Evolutionary conservation across 2,888 invertebrate genomes (phyloP), one percentile per base, ranked within the genome.

Genomic region (Mechanitis messenoides): DNA sequence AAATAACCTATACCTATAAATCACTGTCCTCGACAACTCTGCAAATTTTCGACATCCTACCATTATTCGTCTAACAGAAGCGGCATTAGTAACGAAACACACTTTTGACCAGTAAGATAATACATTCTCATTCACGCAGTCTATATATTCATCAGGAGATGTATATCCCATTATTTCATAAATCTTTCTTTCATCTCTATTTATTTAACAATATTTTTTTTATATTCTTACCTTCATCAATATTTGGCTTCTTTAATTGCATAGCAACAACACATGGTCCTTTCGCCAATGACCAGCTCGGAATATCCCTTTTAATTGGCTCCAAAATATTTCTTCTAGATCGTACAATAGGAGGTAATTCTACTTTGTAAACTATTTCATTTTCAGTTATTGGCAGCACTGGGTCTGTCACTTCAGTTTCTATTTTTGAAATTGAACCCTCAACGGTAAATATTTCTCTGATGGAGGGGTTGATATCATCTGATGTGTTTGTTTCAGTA

Each of bases 281-380:
- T 63, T 88, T 90, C 0, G 90, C 91, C 38, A 91, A 67, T 3
- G 90, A 89, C 91, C 91, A 91, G 1, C 78, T 69, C 0, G 91
- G 91, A 2, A 74, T 74, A 50, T 85, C 86, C 45, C 83, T 80
- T 56, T 79, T 84, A 28, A 91, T 76, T 35, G 91, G 91, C 69
- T 90, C 90, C 64, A 91, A 68, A 63, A 90, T 78, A 72, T 82
- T 88, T 64, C 87, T 79, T 53, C 85, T 77, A 1, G 87, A 80
- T 59, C 85, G 78, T 68, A 83, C 67, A 42, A 87, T 73, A 61
- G 71, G 78, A 0, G 88, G 87, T 68, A 88, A 68, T 62, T 86
- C 86, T 12, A 68, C 57, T 12, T 56, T 61, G 28, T 62, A 70
- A 56, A 63, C 62, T 12, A 73, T 74, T 9, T 72, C 68, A 55